Evolutionary conservation across 2,888 invertebrate genomes (phyloP).

Genomic region (Drosophila subquinaria): DNA sequence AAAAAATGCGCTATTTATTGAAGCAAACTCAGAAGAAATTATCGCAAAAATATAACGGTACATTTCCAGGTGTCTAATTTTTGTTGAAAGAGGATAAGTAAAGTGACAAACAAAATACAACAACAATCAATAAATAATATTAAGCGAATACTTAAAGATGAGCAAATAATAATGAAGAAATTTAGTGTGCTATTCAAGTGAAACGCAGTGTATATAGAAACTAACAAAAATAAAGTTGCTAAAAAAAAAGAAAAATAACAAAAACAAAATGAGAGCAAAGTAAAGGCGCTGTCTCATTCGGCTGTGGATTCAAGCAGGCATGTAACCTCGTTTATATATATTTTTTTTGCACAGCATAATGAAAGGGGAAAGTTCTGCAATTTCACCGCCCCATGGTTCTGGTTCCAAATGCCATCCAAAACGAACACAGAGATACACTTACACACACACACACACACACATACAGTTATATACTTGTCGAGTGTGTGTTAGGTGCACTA

Average conservation of each 20-base stretch:
- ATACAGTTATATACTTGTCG: slow-evolving; percentile 1
- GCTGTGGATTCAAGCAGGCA: slow-evolving; percentile 79
- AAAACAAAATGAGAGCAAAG: slow-evolving; percentile 65
- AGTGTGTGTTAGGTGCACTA: slow-evolving; percentile 68
- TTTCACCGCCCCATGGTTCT: slow-evolving; percentile 78
- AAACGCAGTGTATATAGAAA: slow-evolving; percentile 1
- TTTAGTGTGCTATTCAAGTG: too few species aligned
- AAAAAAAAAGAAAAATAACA: slow-evolving; percentile 40
- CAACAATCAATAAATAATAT: too few species aligned
- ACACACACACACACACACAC: slow-evolving; percentile 9
- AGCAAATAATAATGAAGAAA: too few species aligned
- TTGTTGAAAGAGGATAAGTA: too few species aligned
- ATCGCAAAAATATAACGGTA: too few species aligned
- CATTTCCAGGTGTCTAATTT: too few species aligned
- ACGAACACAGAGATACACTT: slow-evolving; percentile 6
- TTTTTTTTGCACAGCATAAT: slow-evolving; percentile 66
- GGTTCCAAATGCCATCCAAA: slow-evolving; percentile 61
- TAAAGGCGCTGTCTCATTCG: slow-evolving; percentile 76
- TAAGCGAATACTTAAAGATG: too few species aligned
- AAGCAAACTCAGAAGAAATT: too few species aligned
- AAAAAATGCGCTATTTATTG: too few species aligned
- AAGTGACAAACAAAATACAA: too few species aligned
- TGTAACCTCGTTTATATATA: slow-evolving; percentile 75
- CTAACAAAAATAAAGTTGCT: slow-evolving; percentile 30
- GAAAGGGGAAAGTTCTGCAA: slow-evolving; percentile 81